Evolutionary conservation across 2,113 vertebrate genomes (phyloP), one percentile per base, ranked within the genome.

Genomic region (Myotis yumanensis): DNA sequence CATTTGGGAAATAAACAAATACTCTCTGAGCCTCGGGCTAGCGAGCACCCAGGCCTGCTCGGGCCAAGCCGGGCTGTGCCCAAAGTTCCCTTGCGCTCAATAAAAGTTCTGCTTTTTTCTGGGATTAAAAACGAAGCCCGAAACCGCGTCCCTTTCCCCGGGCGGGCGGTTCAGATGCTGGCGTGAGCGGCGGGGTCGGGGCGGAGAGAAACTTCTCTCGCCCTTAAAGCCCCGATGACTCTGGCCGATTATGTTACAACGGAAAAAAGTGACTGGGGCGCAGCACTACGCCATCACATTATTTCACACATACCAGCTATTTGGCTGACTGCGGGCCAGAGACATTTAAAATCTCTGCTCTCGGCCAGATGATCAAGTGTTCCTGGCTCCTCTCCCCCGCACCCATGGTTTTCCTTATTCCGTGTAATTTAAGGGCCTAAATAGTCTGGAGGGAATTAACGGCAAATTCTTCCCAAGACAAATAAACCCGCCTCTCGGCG

Each of bases 381-480:
- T 64, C 83, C 37, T 3, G 71, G 90, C 91, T 90, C 93, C 94
- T 82, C 85, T 71, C 85, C 84, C 95, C 0, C 4, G 37, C 66
- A 71, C 94, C 86, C 82, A 46, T 2, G 71, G 83, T 54, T 96
- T 92, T 94, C 79, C 97, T 97, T 94, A 96, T 82, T 62, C 95
- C 79, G 18, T 96, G 97, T 98, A 98, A 98, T 98, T 97, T 97
- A 98, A 98, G 98, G 97, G 97, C 92, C 97, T 97, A 98, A 98
- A 97, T 96, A 97, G 98, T 97, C 98, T 97, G 96, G 96, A 97
- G 98, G 98, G 98, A 98, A 98, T 98, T 98, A 98, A 96, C 98
- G 97, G 97, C 98, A 98, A 98, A 98, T 98, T 98, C 98, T 98
- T 98, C 97, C 97, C 95, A 98, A 98, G 97, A 98, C 98, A 98